A percentile compares a stretch with the other conserved stretches of the same genome.
phyloP scores from a whole-genome alignment of 2,797 vertebrate genomes.

The Phyllotis vaccarum region DNA sequence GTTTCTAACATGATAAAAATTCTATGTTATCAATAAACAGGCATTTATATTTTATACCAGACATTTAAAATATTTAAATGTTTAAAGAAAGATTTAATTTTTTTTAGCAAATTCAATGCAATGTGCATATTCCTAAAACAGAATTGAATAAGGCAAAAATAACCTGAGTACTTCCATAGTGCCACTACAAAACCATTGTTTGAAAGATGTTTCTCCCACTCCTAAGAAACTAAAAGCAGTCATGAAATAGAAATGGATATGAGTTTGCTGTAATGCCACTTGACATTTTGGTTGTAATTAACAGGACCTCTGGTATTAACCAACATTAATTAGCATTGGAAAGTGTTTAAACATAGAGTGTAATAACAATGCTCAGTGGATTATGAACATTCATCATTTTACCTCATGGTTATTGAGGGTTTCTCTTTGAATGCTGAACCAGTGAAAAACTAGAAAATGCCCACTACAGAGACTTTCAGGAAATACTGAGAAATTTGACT shows the following conservation, averaged over 20 bases:
- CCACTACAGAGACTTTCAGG: neutral
- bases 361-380: slow-evolving; percentile 15
- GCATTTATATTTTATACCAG: slow-evolving; percentile 6
- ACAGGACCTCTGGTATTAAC: slow-evolving; percentile 56
- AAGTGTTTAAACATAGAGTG: slow-evolving; percentile 44
- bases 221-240: slow-evolving; percentile 53
- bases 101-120: slow-evolving; percentile 1
- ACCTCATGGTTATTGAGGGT: slow-evolving; percentile 40
- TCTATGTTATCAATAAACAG: slow-evolving; percentile 3
- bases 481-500: neutral
- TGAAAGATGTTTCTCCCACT: slow-evolving; percentile 49
- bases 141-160: slow-evolving; percentile 19
- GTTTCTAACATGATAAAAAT: slow-evolving; percentile 7
- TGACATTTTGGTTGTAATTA: slow-evolving; percentile 72
- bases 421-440: slow-evolving; percentile 40
- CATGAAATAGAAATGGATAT: slow-evolving; percentile 54
- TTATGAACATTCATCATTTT: slow-evolving; percentile 29
- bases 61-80: slow-evolving; percentile 22
- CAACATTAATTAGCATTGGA: slow-evolving; percentile 56
- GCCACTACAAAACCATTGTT: neutral
- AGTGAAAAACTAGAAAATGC: neutral
- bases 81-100: slow-evolving; percentile 48
- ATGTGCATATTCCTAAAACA: neutral
- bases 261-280: slow-evolving; percentile 57
- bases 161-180: neutral